These are phyloP conservation scores for Coryphaenoides rupestris DNA, from an alignment of 2,113 vertebrate species.

Conservation along the genomic window DNA sequence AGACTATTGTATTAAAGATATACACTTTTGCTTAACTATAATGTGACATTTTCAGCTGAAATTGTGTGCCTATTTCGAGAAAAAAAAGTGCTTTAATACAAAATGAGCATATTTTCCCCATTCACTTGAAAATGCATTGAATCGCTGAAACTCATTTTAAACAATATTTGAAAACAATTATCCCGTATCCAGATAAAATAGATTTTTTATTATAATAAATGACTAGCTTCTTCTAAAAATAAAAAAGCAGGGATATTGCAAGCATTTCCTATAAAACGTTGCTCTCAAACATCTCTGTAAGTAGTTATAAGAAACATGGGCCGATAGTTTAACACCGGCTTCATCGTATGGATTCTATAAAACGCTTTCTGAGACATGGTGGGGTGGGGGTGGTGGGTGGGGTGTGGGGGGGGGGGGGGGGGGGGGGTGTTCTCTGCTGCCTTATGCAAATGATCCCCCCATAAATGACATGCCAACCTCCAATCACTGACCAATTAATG, in stretches of 20 bases:
- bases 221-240: too few species aligned
- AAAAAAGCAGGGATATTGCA: too few species aligned
- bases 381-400: not conserved
- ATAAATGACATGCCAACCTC: conserved; percentile 65
- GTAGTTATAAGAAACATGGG: conserved; percentile 3
- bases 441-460: conserved; percentile 65
- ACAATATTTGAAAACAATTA: too few species aligned
- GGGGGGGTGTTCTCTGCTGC: conserved; percentile 22
- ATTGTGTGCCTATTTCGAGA: conserved; percentile 17
- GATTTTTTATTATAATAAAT: too few species aligned
- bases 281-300: conserved; percentile 7
- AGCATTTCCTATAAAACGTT: not conserved
- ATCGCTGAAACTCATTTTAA: too few species aligned
- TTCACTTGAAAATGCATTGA: not conserved
- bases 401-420: not conserved
- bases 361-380: conserved; percentile 40
- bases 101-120: conserved; percentile 20
- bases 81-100: conserved; percentile 30
- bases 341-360: conserved; percentile 51
- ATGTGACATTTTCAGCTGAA: too few species aligned
- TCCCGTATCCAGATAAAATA: too few species aligned
- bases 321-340: conserved; percentile 14
- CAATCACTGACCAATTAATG: conserved; percentile 75
- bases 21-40: too few species aligned
- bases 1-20: not conserved